Base-by-base conservation (phyloP, 2,797 vertebrate species). In the Pachyuromys duprasi region DNA sequence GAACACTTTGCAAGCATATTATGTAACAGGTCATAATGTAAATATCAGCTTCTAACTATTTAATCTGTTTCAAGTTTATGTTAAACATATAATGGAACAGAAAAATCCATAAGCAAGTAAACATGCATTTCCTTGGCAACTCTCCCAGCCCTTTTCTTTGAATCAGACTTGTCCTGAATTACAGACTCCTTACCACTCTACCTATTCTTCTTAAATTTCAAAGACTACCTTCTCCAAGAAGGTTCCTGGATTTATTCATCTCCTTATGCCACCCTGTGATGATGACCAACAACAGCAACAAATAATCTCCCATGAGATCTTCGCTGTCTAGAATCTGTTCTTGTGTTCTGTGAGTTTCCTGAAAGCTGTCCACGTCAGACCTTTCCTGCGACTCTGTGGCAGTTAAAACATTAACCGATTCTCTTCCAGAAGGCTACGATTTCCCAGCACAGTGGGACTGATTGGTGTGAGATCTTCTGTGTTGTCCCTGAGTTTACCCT, bases 1-100 rank as follows among this genome's bases (percentile, higher is more conserved):
- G 94, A 97, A 53, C 65, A 79, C 70, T 96, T 90, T 92, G 53
- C 53, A 86, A 94, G 93, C 62, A 86, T 42, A 36, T 92, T 93
- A 74, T 79, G 31, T 86, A 90, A 79, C 5, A 82, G n/a, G 49
- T 82, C 7, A 13, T 82, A 87, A 81, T 93, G 3, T 93, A 90
- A 90, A 86, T 91, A 94, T 91, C 55, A 88, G 63, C 17, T 83
- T 87, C 42, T 89, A 89, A 39, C 79, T 93, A 91, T 69, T 81
- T 87, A 33, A 17, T 87, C 76, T 83, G 63, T 87, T 96, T 95
- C 89, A 87, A 87, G 72, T 94, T 95, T 93, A 65, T 89, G 28
- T 92, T 78, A 31, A 12, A 79, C 11, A n/a, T 63, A 69, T 2
- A 91, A 15, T 53, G 20, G 57, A 74, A 55, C 9, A 82, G 78